Conservation (phyloP, 2,888 invertebrate species). For the Rhagonycha fulva region DNA sequence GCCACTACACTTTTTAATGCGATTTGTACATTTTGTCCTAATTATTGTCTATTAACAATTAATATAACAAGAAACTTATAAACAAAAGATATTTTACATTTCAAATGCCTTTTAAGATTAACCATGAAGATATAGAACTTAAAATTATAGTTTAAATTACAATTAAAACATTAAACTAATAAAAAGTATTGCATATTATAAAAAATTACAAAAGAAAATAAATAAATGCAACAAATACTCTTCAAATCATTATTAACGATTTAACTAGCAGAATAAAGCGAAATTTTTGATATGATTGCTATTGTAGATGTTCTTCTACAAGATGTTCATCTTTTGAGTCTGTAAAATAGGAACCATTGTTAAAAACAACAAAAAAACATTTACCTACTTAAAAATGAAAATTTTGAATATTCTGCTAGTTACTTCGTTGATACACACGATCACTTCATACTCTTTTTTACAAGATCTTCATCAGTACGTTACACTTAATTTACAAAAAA, state of each 20-base stretch:
- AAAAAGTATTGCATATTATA: neutral
- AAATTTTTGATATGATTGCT: slow-evolving; percentile 4
- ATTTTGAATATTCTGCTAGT: slow-evolving; percentile 24
- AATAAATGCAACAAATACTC: slow-evolving; percentile 24
- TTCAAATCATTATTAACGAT: slow-evolving; percentile 16
- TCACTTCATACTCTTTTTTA: neutral
- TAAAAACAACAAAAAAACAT: neutral
- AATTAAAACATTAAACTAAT: slow-evolving; percentile 9
- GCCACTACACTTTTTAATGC: slow-evolving; percentile 17
- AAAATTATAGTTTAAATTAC: slow-evolving; percentile 5
- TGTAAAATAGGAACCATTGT: slow-evolving; percentile 23
- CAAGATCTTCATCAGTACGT: neutral
- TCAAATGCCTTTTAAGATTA: slow-evolving; percentile 12
- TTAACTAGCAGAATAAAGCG: slow-evolving; percentile 26
- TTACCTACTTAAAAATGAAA: slow-evolving; percentile 1
- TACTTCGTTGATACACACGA: slow-evolving; percentile 14
- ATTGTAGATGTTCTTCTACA: slow-evolving; percentile 22
- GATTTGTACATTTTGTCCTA: slow-evolving; percentile 7
- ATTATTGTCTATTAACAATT: slow-evolving; percentile 20
- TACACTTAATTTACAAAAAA: neutral
- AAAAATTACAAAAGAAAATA: slow-evolving; percentile 22
- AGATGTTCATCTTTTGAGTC: slow-evolving; percentile 21
- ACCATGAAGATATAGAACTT: neutral
- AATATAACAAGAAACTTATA: slow-evolving; percentile 10
- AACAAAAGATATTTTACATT: slow-evolving; percentile 18